Evolutionary conservation across 2,797 vertebrate species (phyloP).

Genomic region (Toxotes lorentzi): DNA sequence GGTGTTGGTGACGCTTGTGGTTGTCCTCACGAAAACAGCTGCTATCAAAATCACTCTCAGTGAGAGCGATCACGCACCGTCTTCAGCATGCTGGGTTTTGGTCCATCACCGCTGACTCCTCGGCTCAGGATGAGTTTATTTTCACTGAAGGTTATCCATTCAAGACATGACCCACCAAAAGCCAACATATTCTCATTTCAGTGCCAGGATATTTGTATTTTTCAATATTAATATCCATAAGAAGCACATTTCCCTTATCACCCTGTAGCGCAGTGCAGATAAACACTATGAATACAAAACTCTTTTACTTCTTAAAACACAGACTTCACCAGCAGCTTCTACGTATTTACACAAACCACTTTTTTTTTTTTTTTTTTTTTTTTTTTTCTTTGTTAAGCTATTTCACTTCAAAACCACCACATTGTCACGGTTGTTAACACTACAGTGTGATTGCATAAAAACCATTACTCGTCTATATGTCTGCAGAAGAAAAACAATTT

Average conservation of each 20-base stretch:
- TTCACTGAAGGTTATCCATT: slow-evolving; percentile 17
- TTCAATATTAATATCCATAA: slow-evolving; percentile 43
- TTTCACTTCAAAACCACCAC: slow-evolving; percentile 64
- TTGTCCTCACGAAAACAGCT: slow-evolving; percentile 38
- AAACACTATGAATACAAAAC: slow-evolving; percentile 74
- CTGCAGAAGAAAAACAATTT: slow-evolving; percentile 49
- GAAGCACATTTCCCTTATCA: slow-evolving; percentile 48
- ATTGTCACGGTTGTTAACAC: slow-evolving; percentile 56
- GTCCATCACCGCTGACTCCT: slow-evolving; percentile 34
- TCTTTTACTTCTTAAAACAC: slow-evolving; percentile 64
- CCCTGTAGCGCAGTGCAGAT: slow-evolving; percentile 64
- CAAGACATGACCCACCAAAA: slow-evolving; percentile 39
- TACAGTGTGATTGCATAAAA: slow-evolving; percentile 74
- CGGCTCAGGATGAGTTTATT: slow-evolving; percentile 23
- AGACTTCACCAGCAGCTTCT: slow-evolving; percentile 65
- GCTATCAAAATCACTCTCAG: slow-evolving; percentile 24
- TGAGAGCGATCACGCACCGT: slow-evolving; percentile 1
- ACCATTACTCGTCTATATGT: slow-evolving; percentile 50
- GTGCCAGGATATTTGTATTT: slow-evolving; percentile 47
- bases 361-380: slow-evolving; percentile 24
- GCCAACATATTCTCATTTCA: slow-evolving; percentile 43
- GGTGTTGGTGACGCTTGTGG: neutral
- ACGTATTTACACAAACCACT: slow-evolving; percentile 66
- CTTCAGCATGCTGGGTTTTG: slow-evolving; percentile 28
- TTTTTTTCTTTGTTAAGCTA: slow-evolving; percentile 53